Conservation (phyloP, 2,888 invertebrate species). For the Stenichneumon culpator region DNA sequence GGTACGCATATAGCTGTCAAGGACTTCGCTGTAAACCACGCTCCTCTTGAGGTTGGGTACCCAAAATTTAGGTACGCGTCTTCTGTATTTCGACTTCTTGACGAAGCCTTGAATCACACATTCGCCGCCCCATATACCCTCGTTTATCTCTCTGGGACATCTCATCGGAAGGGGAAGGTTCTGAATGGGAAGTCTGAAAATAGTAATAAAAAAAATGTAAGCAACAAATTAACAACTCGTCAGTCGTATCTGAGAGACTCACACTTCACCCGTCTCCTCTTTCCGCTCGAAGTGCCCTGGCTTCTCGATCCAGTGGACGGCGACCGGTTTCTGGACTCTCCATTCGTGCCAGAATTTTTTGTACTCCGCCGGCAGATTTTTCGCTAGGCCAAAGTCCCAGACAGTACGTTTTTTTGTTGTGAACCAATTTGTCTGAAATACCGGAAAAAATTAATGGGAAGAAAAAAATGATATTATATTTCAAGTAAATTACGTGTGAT, state of each 20-base stretch:
- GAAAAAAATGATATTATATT: not conserved
- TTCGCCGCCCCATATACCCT: constrained; percentile 99
- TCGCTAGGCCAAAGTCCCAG: not conserved
- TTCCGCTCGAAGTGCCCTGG: constrained; percentile 91
- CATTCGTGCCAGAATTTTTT: constrained; percentile 95
- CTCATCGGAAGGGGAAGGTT: constrained; percentile 92
- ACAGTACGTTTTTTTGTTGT: not conserved
- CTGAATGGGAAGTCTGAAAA: constrained; percentile 89
- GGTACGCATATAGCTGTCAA: constrained; percentile 93
- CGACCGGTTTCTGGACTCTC: constrained; percentile 88
- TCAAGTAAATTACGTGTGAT: not conserved
- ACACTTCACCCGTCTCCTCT: constrained; percentile 91
- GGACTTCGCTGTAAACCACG: constrained; percentile 95
- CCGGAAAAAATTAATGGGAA: not conserved
- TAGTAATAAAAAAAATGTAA: constrained; percentile 1
- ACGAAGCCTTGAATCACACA: constrained; percentile 91
- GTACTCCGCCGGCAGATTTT: constrained; percentile 90
- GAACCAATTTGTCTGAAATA: not conserved
- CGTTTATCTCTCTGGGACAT: constrained; percentile 92
- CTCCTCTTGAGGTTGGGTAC: constrained; percentile 92
- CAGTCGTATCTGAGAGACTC: constrained; percentile 73
- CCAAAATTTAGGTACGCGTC: constrained; percentile 95
- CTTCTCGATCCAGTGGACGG: constrained; percentile 91
- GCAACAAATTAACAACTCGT: not conserved
- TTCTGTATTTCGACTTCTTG: constrained; percentile 81